These are phyloP conservation scores for Fabriciana adippe DNA, from an alignment of 2,888 invertebrate species.

Conservation along the genomic window DNA sequence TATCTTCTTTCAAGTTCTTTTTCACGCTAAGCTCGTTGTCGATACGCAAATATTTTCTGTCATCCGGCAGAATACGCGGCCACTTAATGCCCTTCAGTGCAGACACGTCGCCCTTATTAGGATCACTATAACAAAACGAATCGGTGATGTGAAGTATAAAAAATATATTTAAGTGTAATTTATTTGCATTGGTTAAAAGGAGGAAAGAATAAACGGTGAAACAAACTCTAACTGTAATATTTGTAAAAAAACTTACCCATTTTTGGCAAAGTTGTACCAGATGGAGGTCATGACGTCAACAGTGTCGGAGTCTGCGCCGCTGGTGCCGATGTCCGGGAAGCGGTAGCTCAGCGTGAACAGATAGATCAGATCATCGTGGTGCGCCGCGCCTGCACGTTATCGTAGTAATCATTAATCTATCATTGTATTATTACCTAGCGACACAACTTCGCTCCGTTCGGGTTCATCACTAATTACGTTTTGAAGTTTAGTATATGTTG, in stretches of 20 bases:
- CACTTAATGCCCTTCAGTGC: conserved; percentile 47
- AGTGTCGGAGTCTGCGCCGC: conserved; percentile 61
- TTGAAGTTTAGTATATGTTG: too few species aligned
- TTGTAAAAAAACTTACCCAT: conserved; percentile 59
- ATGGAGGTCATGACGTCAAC: conserved; percentile 69
- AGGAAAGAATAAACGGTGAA: too few species aligned
- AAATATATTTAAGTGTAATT: too few species aligned
- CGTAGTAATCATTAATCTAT: not conserved
- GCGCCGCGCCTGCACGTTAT: conserved; percentile 57
- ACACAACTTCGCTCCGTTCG: too few species aligned
- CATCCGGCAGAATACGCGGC: conserved; percentile 54
- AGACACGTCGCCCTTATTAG: conserved; percentile 47
- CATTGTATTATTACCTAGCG: too few species aligned
- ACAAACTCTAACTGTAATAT: not conserved
- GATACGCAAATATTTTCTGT: conserved; percentile 53
- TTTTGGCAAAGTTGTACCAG: conserved; percentile 74
- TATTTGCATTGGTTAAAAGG: too few species aligned
- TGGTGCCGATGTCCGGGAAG: conserved; percentile 59
- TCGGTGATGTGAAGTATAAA: too few species aligned
- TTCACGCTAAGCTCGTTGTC: conserved; percentile 46
- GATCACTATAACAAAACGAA: conserved; percentile 48
- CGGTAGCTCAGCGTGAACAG: conserved; percentile 67
- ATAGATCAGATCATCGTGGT: conserved; percentile 78
- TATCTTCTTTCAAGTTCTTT: conserved; percentile 53
- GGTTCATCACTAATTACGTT: too few species aligned